Evolutionary conservation across 2,888 invertebrate species (phyloP).

Genomic region (Limenitis camilla): DNA sequence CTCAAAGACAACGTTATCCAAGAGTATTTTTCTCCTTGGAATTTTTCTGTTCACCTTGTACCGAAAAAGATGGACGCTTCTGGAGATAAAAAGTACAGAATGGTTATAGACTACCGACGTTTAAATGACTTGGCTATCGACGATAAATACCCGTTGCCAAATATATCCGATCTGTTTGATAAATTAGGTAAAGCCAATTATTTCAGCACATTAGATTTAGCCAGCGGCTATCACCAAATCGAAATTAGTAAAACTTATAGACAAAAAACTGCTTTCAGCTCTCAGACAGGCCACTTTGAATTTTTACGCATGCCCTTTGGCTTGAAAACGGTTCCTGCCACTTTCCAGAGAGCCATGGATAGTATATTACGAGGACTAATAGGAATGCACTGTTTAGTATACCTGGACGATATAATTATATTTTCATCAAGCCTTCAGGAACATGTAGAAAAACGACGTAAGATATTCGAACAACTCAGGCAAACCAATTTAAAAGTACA

Average conservation of each 20-base stretch:
- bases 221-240: conserved; percentile 29
- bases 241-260: conserved; percentile 15
- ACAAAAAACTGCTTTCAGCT: conserved; percentile 23
- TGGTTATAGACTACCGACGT: conserved; percentile 27
- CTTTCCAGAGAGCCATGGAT: conserved; percentile 27
- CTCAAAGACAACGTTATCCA: conserved; percentile 17
- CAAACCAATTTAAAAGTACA: conserved; percentile 23
- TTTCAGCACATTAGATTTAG: conserved; percentile 28
- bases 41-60: conserved; percentile 28
- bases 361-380: conserved; percentile 25
- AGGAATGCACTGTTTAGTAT: conserved; percentile 29
- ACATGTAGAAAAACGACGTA: conserved; percentile 24
- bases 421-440: conserved; percentile 28
- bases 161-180: conserved; percentile 23
- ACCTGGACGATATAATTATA: conserved; percentile 36
- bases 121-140: conserved; percentile 26
- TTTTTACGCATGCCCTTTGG: conserved; percentile 26
- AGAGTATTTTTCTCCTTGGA: conserved; percentile 24
- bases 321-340: conserved; percentile 20
- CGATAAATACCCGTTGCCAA: conserved; percentile 28
- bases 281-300: conserved; percentile 21
- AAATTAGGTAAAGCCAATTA: conserved; percentile 27
- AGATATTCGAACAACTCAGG: conserved; percentile 20
- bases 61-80: conserved; percentile 26
- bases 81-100: conserved; percentile 22